Percentiles rank a stretch among this genome's conserved stretches.
Evolutionary conservation across 2,113 vertebrate genomes (phyloP).

Genomic region (Callaeas wilsoni): DNA sequence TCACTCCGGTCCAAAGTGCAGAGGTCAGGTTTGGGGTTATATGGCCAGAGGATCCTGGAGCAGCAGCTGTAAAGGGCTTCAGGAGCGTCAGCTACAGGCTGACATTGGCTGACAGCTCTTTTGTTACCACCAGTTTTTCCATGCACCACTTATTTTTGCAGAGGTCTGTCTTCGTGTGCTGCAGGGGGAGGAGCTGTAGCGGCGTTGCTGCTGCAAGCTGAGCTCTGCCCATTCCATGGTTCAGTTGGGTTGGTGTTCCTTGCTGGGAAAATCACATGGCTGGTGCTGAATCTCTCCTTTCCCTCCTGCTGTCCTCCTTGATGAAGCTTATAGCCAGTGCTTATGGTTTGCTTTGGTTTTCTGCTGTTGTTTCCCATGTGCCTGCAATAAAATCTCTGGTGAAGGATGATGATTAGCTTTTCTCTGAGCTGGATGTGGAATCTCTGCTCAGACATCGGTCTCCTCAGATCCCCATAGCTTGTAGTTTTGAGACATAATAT

Average conservation of each 20-base stretch:
- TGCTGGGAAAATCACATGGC: neutral
- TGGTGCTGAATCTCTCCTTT: neutral
- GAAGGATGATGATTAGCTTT: neutral
- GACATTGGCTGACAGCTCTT: neutral
- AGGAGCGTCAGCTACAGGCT: neutral
- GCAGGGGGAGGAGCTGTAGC: neutral
- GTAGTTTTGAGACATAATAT: neutral
- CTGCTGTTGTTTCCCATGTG: neutral
- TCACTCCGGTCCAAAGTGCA: fast-evolving
- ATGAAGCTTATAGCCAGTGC: neutral
- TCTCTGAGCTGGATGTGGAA: neutral
- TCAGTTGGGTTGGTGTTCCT: neutral
- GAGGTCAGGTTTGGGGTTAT: neutral
- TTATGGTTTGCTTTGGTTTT: neutral
- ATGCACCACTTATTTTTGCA: neutral
- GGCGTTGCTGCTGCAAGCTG: neutral
- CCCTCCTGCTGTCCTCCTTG: fast-evolving
- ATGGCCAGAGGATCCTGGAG: neutral
- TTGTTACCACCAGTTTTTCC: neutral
- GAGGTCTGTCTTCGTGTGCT: neutral
- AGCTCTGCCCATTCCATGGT: neutral
- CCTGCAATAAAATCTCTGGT: neutral
- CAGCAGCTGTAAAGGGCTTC: neutral
- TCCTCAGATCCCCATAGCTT: neutral
- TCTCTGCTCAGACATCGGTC: neutral